These are phyloP conservation scores for Metridium senile DNA, from an alignment of 92 coral and sea anemone genomes.

Conservation along the genomic window DNA sequence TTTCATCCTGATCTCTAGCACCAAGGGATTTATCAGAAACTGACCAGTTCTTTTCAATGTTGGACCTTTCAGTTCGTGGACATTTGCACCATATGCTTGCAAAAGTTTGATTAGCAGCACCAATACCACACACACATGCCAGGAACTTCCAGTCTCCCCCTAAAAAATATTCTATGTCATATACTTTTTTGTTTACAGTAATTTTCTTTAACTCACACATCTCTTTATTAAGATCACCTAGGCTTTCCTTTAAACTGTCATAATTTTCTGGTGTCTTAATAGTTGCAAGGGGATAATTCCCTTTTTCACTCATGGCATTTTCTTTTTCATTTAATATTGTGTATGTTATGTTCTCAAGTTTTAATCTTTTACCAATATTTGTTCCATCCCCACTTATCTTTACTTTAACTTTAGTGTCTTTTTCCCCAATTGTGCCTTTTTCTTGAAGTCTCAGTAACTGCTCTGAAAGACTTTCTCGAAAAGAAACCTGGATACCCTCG, in stretches of 20 bases:
- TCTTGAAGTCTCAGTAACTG: slow-evolving; percentile 25
- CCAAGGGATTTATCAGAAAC: slow-evolving; percentile 32
- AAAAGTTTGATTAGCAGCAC: slow-evolving; percentile 51
- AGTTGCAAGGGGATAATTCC: slow-evolving; percentile 52
- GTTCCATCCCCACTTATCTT: slow-evolving; percentile 56
- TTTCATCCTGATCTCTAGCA: slow-evolving; percentile 21
- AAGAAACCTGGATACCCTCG: slow-evolving; percentile 29
- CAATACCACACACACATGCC: slow-evolving; percentile 59
- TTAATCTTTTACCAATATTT: slow-evolving; percentile 51
- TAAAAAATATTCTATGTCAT: slow-evolving; percentile 40
- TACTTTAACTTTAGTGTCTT: slow-evolving; percentile 20
- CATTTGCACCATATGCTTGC: slow-evolving; percentile 59
- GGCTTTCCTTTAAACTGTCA: slow-evolving; percentile 43
- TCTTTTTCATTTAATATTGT: slow-evolving; percentile 60
- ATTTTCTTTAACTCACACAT: slow-evolving; percentile 30
- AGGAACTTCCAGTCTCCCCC: slow-evolving; percentile 63
- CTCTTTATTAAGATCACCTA: slow-evolving; percentile 40
- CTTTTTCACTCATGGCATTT: slow-evolving; percentile 51
- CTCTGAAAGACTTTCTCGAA: slow-evolving; percentile 32
- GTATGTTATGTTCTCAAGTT: slow-evolving; percentile 41
- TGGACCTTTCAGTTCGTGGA: slow-evolving; percentile 22
- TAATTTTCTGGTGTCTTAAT: slow-evolving; percentile 43
- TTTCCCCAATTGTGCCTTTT: slow-evolving; percentile 4
- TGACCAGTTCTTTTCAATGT: slow-evolving; percentile 23
- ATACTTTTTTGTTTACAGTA: no score